A percentile compares a stretch with the other conserved stretches of the same genome.
phyloP scores from a whole-genome alignment of 2,888 invertebrate species.

The Boloria euphrosyne region DNA sequence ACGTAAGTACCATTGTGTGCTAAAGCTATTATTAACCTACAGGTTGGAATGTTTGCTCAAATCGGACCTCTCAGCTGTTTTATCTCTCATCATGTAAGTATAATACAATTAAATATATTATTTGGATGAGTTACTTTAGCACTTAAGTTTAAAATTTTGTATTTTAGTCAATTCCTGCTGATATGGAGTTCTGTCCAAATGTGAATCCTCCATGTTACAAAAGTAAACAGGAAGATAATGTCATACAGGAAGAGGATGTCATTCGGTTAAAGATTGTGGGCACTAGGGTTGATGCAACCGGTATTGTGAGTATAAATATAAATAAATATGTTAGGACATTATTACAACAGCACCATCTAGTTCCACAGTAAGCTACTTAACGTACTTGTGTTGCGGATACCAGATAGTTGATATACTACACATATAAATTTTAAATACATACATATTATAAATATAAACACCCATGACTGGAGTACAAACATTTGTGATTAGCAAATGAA shows the following conservation, averaged over 20 bases:
- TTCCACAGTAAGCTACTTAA: no score
- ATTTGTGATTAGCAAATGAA: no score
- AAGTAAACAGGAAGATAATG: constrained; percentile 98
- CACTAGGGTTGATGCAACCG: constrained; percentile 98
- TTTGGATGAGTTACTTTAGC: background rate
- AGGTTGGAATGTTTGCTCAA: constrained; percentile 99
- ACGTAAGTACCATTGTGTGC: no score
- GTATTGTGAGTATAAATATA: constrained; percentile 96
- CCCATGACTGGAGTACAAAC: no score
- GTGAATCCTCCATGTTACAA: constrained; percentile 99
- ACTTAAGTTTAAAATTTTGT: constrained; percentile 25
- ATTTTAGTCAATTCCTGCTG: constrained; percentile 96
- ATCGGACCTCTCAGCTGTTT: constrained; percentile 99
- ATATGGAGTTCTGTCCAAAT: constrained; percentile 99
- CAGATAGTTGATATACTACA: no score
- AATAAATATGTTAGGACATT: no score
- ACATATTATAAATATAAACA: no score
- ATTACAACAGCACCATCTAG: no score
- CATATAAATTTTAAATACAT: no score
- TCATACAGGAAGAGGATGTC: constrained; percentile 98
- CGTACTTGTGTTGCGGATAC: no score
- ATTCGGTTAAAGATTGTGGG: constrained; percentile 99
- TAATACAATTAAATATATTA: background rate
- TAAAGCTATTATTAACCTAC: constrained; percentile 34
- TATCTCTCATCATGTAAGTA: constrained; percentile 95